These are phyloP conservation scores for Semicossyphus pulcher DNA, from an alignment of 2,113 vertebrate species.

Conservation along the genomic window DNA sequence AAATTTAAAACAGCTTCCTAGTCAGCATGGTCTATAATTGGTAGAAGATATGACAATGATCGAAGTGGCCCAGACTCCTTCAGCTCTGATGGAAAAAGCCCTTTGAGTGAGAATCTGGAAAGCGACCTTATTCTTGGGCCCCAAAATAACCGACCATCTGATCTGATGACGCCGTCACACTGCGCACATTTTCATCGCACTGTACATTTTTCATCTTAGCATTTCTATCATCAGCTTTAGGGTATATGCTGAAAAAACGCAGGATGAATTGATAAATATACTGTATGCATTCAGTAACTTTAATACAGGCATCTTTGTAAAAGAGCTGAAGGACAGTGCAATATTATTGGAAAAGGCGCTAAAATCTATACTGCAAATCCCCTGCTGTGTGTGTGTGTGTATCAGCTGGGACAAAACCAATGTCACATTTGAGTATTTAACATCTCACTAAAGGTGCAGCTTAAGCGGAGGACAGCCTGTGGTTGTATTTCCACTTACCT, in stretches of 20 bases:
- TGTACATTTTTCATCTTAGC: slow-evolving; percentile 29
- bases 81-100: slow-evolving; percentile 3
- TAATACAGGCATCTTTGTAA: neutral
- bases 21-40: neutral
- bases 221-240: slow-evolving; percentile 22
- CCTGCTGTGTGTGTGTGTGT: neutral
- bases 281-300: neutral
- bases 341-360: neutral
- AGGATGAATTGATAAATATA: neutral
- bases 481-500: slow-evolving; percentile 58
- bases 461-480: neutral
- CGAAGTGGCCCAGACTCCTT: neutral
- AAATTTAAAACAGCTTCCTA: neutral
- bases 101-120: slow-evolving; percentile 14
- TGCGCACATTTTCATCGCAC: slow-evolving; percentile 49
- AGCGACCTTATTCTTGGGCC: slow-evolving; percentile 76
- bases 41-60: neutral
- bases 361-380: neutral
- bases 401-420: neutral
- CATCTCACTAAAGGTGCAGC: neutral
- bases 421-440: neutral
- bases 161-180: slow-evolving; percentile 62
- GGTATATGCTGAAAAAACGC: neutral
- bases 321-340: neutral
- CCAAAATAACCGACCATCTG: slow-evolving; percentile 79